Conservation (phyloP, 2,888 invertebrate species). For the Euplexia lucipara region DNA sequence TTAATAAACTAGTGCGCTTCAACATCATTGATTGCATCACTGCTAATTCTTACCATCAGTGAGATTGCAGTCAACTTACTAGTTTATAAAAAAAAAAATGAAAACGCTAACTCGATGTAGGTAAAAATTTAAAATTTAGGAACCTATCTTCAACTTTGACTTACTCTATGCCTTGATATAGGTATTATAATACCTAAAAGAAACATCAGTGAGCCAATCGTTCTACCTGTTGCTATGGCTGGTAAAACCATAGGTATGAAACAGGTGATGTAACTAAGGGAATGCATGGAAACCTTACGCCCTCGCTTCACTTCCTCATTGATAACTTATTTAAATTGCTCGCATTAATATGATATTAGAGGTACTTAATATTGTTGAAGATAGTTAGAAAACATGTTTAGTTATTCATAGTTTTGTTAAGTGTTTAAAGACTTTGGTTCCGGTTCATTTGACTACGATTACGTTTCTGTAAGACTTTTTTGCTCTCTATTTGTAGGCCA, state of each 20-base stretch:
- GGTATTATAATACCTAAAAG: slow-evolving; percentile 27
- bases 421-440: neutral
- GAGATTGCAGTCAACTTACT: too few relatives aligned
- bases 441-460: too few relatives aligned
- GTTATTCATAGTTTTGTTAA: slow-evolving; percentile 9
- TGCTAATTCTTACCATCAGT: too few relatives aligned
- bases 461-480: neutral
- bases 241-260: slow-evolving; percentile 15
- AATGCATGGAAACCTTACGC: slow-evolving; percentile 20
- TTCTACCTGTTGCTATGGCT: slow-evolving; percentile 6
- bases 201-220: slow-evolving; percentile 28
- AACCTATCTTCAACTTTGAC: neutral
- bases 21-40: too few relatives aligned
- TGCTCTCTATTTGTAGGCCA: too few relatives aligned
- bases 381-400: slow-evolving; percentile 4
- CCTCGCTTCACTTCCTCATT: slow-evolving; percentile 33
- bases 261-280: slow-evolving; percentile 27
- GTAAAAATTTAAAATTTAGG: too few relatives aligned
- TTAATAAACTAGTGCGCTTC: too few relatives aligned
- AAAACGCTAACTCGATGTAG: too few relatives aligned
- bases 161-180: slow-evolving; percentile 21
- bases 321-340: slow-evolving; percentile 32
- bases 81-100: too few relatives aligned
- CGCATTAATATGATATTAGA: neutral
- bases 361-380: slow-evolving; percentile 13